Conservation (phyloP, 92 coral and sea anemone species). For the Montipora capitata region DNA sequence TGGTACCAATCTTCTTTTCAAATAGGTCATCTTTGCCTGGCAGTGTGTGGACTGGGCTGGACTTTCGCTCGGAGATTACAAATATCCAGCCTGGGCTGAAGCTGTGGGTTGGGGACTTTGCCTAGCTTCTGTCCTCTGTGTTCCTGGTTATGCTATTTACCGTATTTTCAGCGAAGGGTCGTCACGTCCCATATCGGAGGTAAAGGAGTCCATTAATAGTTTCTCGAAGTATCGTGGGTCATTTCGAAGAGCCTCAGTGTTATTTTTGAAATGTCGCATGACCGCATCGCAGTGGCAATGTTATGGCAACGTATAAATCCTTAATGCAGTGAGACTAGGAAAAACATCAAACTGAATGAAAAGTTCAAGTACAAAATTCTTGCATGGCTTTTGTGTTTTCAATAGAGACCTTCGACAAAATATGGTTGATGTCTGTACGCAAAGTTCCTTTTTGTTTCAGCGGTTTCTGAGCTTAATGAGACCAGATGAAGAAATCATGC, state of each 20-base stretch:
- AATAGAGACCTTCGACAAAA: too few relatives aligned
- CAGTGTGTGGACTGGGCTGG: constrained; percentile 57
- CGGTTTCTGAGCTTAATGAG: constrained; percentile 50
- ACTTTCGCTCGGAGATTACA: constrained; percentile 43
- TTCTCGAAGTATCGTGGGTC: too few relatives aligned
- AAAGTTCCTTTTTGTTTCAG: constrained; percentile 15
- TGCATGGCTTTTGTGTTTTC: not conserved
- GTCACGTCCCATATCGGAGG: constrained; percentile 14
- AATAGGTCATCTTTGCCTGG: constrained; percentile 46
- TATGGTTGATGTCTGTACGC: too few relatives aligned
- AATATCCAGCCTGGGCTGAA: constrained; percentile 49
- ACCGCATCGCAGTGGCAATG: too few relatives aligned
- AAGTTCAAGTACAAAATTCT: not conserved
- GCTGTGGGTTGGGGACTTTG: constrained; percentile 46
- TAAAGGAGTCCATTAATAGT: not conserved
- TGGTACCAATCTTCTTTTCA: not conserved
- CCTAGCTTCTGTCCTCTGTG: constrained; percentile 40
- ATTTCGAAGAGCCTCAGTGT: too few relatives aligned
- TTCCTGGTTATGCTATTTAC: constrained; percentile 45
- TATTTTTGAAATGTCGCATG: too few relatives aligned
- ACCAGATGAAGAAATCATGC: constrained; percentile 50
- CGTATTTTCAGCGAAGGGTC: constrained; percentile 12
- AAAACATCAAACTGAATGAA: not conserved
- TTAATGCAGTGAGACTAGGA: too few relatives aligned
- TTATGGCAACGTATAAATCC: too few relatives aligned